Evolutionary conservation across 2,113 vertebrate genomes (phyloP).

Genomic region (Dendropsophus ebraccatus): DNA sequence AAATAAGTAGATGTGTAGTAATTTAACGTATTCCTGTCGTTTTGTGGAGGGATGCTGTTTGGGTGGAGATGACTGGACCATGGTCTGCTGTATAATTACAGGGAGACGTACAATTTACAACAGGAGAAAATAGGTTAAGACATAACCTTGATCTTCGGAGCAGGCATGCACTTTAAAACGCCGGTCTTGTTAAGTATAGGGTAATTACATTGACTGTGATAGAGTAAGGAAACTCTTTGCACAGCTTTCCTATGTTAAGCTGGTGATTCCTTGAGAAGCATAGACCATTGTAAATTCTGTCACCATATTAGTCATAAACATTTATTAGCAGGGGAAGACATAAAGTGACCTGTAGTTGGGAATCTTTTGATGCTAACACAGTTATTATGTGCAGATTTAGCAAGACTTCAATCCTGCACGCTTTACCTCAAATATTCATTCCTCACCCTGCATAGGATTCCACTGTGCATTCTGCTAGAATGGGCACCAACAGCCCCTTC

Average conservation of each 20-base stretch:
- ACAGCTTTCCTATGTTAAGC: not conserved
- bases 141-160: slow-evolving; percentile 46
- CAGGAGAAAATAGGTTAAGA: slow-evolving; percentile 28
- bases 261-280: not conserved
- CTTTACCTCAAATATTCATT: not conserved
- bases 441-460: not conserved
- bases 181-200: not conserved
- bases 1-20: not conserved
- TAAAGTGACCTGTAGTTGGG: not conserved
- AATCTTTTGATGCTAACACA: not conserved
- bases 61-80: slow-evolving; percentile 5
- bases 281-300: not conserved
- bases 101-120: slow-evolving; percentile 42
- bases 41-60: not conserved
- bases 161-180: not conserved
- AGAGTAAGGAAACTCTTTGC: slow-evolving; percentile 10
- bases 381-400: not conserved
- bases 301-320: not conserved
- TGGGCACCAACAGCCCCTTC: too few relatives aligned
- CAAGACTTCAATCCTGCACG: not conserved
- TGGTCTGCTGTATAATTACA: slow-evolving; percentile 38
- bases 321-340: not conserved
- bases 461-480: not conserved
- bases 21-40: not conserved
- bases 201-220: slow-evolving; percentile 18